These are phyloP conservation scores for Atractosteus spatula DNA, from an alignment of 2,113 vertebrate genomes.

Conservation along the genomic window DNA sequence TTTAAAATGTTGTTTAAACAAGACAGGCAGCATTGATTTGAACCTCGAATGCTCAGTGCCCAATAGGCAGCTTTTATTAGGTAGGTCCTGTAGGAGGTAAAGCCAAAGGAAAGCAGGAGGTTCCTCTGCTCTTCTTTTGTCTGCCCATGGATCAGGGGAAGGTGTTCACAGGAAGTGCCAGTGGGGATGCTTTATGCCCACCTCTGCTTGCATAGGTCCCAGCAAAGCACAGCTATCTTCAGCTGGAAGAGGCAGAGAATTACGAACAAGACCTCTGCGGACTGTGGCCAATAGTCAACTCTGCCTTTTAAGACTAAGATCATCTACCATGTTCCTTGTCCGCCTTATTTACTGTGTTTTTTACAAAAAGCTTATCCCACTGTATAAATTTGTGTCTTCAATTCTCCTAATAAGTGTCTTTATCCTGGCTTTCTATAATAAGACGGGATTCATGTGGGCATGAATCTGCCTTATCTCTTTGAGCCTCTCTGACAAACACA, in stretches of 20 bases:
- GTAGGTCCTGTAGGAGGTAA: not conserved
- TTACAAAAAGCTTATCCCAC: too few relatives aligned
- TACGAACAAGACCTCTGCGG: not conserved
- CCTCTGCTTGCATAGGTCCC: not conserved
- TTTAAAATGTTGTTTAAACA: not conserved
- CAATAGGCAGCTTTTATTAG: not conserved
- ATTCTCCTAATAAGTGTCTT: not conserved
- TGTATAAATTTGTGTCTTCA: not conserved
- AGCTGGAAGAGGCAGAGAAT: not conserved
- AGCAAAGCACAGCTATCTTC: not conserved
- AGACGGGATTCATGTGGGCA: not conserved
- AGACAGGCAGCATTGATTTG: not conserved
- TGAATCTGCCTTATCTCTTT: too few relatives aligned
- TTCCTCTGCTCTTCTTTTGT: not conserved
- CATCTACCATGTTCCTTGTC: too few relatives aligned
- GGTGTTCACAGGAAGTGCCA: not conserved
- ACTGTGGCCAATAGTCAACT: not conserved
- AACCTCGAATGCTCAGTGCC: not conserved
- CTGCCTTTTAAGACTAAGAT: too few relatives aligned
- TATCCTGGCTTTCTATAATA: not conserved
- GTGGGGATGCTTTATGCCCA: too few relatives aligned
- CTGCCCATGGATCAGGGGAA: not conserved
- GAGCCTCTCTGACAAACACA: too few relatives aligned
- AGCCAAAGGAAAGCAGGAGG: not conserved
- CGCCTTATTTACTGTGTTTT: too few relatives aligned